Evolutionary conservation across 1,140 invertebrate genomes (phyloP).

Genomic region (Drepana arcuata): DNA sequence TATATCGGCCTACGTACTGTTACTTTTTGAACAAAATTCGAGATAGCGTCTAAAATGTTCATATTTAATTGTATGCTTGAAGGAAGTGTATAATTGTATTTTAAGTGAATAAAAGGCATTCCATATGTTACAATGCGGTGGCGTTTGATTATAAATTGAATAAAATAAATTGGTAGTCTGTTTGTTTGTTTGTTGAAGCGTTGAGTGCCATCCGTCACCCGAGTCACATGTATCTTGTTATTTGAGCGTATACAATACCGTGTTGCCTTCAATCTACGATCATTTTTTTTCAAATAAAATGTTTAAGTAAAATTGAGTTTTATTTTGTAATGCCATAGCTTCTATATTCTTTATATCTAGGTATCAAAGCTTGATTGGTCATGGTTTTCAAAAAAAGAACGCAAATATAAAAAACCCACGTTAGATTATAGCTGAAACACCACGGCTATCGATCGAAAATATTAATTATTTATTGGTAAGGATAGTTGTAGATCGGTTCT

Average conservation of each 20-base stretch:
- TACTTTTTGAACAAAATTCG: constrained; percentile 46
- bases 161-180: too few relatives aligned
- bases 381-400: too few relatives aligned
- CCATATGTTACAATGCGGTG: constrained; percentile 64
- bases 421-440: too few relatives aligned
- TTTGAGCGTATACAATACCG: constrained; percentile 64
- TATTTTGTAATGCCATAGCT: constrained; percentile 23
- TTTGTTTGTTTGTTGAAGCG: constrained; percentile 39
- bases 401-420: too few relatives aligned
- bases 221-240: too few relatives aligned
- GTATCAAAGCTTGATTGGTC: background rate
- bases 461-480: too few relatives aligned
- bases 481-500: too few relatives aligned
- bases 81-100: constrained; percentile 57
- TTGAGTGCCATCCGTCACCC: constrained; percentile 59
- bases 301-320: constrained; percentile 62
- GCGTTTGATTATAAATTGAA: constrained; percentile 24
- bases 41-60: constrained; percentile 33
- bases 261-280: constrained; percentile 67
- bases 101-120: constrained; percentile 68
- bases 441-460: too few relatives aligned
- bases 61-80: constrained; percentile 45
- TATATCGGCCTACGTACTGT: constrained; percentile 16
- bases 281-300: constrained; percentile 66
- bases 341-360: background rate